A percentile compares a stretch with the other conserved stretches of the same genome.
phyloP scores from a whole-genome alignment of 2,113 vertebrate species.

The Pachycephala philippinensis region DNA sequence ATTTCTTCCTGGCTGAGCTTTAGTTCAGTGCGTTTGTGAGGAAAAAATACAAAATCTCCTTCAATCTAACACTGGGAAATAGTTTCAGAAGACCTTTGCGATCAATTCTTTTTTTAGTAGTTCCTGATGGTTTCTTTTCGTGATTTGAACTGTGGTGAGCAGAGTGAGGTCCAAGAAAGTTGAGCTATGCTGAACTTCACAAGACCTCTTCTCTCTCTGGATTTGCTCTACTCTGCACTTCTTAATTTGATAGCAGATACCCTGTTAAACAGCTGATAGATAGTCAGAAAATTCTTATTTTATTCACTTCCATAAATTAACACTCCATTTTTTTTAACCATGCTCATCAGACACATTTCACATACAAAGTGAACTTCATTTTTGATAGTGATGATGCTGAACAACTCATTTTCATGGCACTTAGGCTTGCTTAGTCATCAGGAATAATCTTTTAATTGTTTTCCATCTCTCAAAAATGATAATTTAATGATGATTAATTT shows the following conservation, averaged over 20 bases:
- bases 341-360: slow-evolving; percentile 43
- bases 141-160: slow-evolving; percentile 32
- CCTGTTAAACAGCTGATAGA: slow-evolving; percentile 9
- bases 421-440: slow-evolving; percentile 28
- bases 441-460: slow-evolving; percentile 67
- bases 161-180: slow-evolving; percentile 36
- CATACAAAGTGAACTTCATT: slow-evolving; percentile 42
- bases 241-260: slow-evolving; percentile 41
- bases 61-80: background rate
- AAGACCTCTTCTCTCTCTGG: slow-evolving; percentile 26
- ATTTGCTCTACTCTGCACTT: slow-evolving; percentile 27
- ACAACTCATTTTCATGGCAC: slow-evolving; percentile 46
- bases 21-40: background rate
- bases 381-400: slow-evolving; percentile 50
- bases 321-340: background rate
- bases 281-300: background rate
- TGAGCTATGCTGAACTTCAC: background rate
- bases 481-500: slow-evolving; percentile 18
- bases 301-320: background rate
- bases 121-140: slow-evolving; percentile 7
- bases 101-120: background rate
- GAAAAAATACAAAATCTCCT: background rate
- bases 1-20: background rate
- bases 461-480: slow-evolving; percentile 34
- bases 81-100: background rate